A percentile compares a stretch with the other conserved stretches of the same genome.
These are phyloP conservation scores for Toxotes chatareus DNA, from an alignment of 2,113 vertebrate species.

Conservation along the genomic window DNA sequence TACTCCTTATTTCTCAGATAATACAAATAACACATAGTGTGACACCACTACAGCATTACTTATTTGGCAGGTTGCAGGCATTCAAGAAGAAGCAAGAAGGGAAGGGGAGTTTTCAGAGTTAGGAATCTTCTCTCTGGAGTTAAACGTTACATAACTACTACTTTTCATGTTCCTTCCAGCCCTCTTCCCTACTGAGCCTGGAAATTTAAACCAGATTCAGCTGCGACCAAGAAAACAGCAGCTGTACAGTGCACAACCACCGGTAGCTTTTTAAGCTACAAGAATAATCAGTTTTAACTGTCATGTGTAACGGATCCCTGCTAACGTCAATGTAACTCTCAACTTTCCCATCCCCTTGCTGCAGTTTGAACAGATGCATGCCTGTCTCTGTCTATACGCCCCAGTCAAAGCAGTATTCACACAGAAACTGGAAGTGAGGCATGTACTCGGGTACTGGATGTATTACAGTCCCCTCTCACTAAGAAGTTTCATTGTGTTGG, in stretches of 20 bases:
- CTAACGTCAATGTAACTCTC: background rate
- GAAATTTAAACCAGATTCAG: background rate
- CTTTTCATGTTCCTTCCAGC: background rate
- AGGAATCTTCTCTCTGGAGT: conserved; percentile 34
- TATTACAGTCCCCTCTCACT: background rate
- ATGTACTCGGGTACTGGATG: background rate
- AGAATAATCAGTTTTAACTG: background rate
- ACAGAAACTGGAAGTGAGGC: background rate
- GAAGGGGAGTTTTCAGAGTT: background rate
- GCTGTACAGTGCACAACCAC: background rate
- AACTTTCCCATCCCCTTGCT: background rate
- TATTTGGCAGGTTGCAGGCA: background rate
- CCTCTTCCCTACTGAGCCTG: background rate
- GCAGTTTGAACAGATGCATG: background rate
- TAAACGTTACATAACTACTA: conserved; percentile 32
- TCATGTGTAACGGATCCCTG: background rate
- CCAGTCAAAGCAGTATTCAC: background rate
- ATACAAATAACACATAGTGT: background rate
- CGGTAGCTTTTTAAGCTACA: background rate
- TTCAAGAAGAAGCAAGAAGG: background rate
- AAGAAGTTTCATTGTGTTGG: background rate
- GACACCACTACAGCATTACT: background rate
- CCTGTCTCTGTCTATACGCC: background rate
- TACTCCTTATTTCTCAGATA: background rate
- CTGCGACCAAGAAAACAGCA: background rate